These are phyloP conservation scores for Caenorhabditis brenneri DNA, from an alignment of 1,140 invertebrate species.

Conservation along the genomic window DNA sequence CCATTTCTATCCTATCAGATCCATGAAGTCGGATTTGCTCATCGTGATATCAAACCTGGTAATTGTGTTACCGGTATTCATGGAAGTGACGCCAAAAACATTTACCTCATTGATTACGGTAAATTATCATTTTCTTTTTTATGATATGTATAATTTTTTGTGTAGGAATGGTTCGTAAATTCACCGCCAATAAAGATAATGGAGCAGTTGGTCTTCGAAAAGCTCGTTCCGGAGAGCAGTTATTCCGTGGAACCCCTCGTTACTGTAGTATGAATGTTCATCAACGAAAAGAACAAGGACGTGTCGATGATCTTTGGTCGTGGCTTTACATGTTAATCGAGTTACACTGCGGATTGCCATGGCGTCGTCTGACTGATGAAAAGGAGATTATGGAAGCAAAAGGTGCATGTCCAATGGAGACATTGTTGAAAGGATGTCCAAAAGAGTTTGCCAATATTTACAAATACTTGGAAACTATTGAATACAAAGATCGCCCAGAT, in stretches of 20 bases:
- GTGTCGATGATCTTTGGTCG: constrained; percentile 65
- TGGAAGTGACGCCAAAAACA: constrained; percentile 57
- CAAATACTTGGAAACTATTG: constrained; percentile 57
- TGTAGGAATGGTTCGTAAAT: constrained; percentile 58
- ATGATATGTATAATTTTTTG: not conserved
- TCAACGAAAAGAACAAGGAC: constrained; percentile 62
- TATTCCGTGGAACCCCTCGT: constrained; percentile 63
- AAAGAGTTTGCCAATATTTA: constrained; percentile 56
- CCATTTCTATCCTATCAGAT: not conserved
- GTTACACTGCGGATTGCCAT: constrained; percentile 61
- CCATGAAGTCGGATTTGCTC: constrained; percentile 51
- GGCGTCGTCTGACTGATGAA: constrained; percentile 57
- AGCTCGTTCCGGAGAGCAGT: constrained; percentile 55
- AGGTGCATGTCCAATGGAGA: not conserved
- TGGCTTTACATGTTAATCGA: constrained; percentile 66
- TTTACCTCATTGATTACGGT: constrained; percentile 66
- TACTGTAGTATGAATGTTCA: constrained; percentile 64
- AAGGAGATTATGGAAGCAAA: constrained; percentile 52
- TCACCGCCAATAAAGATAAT: constrained; percentile 43
- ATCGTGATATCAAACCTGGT: constrained; percentile 56
- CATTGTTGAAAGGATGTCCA: constrained; percentile 54
- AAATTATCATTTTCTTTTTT: not conserved
- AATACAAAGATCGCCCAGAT: constrained; percentile 59
- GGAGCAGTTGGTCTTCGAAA: constrained; percentile 48
- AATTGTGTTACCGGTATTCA: constrained; percentile 57